Base-by-base conservation (phyloP, 92 coral and sea anemone genomes). In the Scolanthus callimorphus region DNA sequence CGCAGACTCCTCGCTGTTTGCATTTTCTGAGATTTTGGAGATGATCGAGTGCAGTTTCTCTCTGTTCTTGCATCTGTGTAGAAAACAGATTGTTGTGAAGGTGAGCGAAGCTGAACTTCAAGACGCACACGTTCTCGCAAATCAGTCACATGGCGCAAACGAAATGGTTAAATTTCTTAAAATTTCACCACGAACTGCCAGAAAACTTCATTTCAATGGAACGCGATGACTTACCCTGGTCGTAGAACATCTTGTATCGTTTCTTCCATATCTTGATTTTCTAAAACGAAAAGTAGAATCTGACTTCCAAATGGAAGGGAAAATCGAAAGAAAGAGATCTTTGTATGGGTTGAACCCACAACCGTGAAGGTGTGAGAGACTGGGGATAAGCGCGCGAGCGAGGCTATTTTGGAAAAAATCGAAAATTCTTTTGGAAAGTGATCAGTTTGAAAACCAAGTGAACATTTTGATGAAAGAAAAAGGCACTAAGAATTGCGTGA, bases 21-120 rank as follows among this genome's bases (percentile, higher is more conserved):
- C 76, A 74, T 60, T 67, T 31, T 73, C 90, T 2, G 89, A 60
- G 29, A 87, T 82, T 72, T 83, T 82, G 62, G 96, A 82, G 69
- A 87, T 87, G 22, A 87, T 87, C 28, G 96, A 77, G 38, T 87
- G 96, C 26, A 87, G 96, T 41, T 82, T 77, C 41, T 82, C 78
- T 80, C 84, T 65, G 85, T 79, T 51, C 89, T 79, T 68, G 71
- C 50, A 81, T 74, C 85, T 78, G 69, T 25, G 69, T 55, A 49
- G 54, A 64, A 78, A 62, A 70, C 70, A 78, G 67, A 78, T 68
- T 51, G 47, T 17, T 68, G 39, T 43, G 64, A 44, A 57, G 58
- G 20, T 15, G 57, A 44, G 64, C 63, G 45, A 68, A 46, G 23
- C 57, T n/a, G 15, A 38, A 13, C n/a, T 30, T 63, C 23, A 63